These are phyloP conservation scores for Virgularia gustaviana DNA, from an alignment of 92 coral and sea anemone species.

Conservation along the genomic window DNA sequence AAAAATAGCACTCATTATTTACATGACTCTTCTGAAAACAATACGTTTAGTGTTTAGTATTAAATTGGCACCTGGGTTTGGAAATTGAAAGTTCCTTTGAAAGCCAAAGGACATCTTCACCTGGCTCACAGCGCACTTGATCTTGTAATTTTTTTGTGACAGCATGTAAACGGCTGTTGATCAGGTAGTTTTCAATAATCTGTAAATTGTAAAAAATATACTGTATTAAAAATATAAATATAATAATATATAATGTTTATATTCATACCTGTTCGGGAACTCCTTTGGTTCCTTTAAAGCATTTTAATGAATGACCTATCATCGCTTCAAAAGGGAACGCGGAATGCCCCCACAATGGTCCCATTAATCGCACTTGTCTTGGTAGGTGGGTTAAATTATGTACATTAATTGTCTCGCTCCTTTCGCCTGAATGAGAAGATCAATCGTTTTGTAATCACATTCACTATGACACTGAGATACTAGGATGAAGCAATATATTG, in stretches of 20 bases:
- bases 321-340: conserved; percentile 58
- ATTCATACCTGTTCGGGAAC: conserved; percentile 40
- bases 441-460: neutral
- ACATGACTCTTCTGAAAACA: too few relatives aligned
- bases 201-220: conserved; percentile 13
- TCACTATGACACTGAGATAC: neutral
- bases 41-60: too few relatives aligned
- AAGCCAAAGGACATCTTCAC: conserved; percentile 29
- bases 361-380: conserved; percentile 44
- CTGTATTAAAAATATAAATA: neutral
- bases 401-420: conserved; percentile 54
- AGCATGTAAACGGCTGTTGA: conserved; percentile 33
- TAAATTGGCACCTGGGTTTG: conserved; percentile 58
- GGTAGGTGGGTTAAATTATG: conserved; percentile 42
- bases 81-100: conserved; percentile 44
- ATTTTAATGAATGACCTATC: conserved; percentile 50
- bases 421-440: conserved; percentile 20
- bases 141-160: conserved; percentile 34
- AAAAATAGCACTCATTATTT: too few relatives aligned
- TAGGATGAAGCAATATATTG: neutral
- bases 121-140: conserved; percentile 12
- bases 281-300: conserved; percentile 50
- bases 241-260: neutral
- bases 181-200: conserved; percentile 52
- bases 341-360: conserved; percentile 56